phyloP scores from a whole-genome alignment of 2,113 vertebrate genomes.

The Gymnobelideus leadbeateri region DNA sequence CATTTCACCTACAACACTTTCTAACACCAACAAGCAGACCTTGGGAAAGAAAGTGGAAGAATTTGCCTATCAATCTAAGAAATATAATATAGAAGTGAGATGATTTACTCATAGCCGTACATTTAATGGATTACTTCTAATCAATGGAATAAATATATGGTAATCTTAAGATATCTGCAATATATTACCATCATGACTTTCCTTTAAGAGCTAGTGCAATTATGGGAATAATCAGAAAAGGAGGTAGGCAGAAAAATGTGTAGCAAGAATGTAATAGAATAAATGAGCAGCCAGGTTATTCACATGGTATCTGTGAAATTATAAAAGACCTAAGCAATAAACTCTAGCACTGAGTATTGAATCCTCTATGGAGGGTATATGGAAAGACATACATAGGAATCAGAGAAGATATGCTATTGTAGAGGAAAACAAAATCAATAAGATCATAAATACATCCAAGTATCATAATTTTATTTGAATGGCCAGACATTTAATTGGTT shows the following conservation, averaged over 20 bases:
- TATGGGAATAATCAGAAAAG: background rate
- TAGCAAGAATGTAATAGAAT: no score
- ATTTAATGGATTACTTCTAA: slow-evolving; percentile 25
- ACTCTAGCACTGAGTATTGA: no score
- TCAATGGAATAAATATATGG: background rate
- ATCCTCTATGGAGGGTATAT: no score
- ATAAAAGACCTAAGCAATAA: no score
- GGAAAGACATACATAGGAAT: no score
- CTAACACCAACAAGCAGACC: background rate
- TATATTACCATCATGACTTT: background rate
- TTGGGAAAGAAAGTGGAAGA: background rate
- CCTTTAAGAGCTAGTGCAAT: background rate
- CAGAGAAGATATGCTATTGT: no score
- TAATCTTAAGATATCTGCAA: background rate
- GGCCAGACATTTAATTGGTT: background rate
- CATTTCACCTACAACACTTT: background rate
- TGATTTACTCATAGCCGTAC: slow-evolving; percentile 12
- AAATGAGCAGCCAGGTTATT: no score
- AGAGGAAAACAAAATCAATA: no score
- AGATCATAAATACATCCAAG: background rate
- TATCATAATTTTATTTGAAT: background rate
- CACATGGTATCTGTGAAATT: no score
- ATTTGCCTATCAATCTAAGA: background rate
- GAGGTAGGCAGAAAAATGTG: background rate
- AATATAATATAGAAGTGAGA: slow-evolving; percentile 14